Percentiles rank a stretch among this genome's conserved stretches.
Conservation (phyloP, 2,888 invertebrate species). For the Seira ritae region DNA sequence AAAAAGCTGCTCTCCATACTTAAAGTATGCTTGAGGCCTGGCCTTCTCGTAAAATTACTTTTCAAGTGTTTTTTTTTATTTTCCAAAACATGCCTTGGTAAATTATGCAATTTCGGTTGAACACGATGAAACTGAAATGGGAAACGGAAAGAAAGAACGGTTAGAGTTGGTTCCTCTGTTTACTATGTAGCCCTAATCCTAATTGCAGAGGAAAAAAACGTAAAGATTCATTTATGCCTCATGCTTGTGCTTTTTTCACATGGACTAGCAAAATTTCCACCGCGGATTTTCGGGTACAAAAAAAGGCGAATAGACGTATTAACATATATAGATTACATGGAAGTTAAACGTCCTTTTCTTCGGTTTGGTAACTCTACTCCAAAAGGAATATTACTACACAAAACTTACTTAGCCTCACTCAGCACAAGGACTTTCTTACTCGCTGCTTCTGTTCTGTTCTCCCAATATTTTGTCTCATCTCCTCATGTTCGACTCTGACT, state of each 20-base stretch:
- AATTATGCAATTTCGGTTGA: neutral
- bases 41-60: too few relatives aligned
- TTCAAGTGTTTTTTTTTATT: too few relatives aligned
- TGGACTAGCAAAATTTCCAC: too few relatives aligned
- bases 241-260: neutral
- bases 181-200: constrained; percentile 22
- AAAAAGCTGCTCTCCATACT: too few relatives aligned
- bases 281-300: neutral
- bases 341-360: neutral
- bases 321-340: too few relatives aligned
- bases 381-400: neutral
- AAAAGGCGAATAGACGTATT: neutral
- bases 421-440: neutral
- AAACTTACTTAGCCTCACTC: neutral
- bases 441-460: neutral
- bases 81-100: too few relatives aligned
- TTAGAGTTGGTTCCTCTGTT: constrained; percentile 39
- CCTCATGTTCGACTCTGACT: constrained; percentile 20
- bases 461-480: constrained; percentile 23
- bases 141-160: constrained; percentile 61
- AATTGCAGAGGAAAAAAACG: constrained; percentile 42
- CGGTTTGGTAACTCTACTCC: neutral
- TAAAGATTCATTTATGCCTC: too few relatives aligned
- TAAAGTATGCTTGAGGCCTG: too few relatives aligned
- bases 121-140: constrained; percentile 42